Conservation (phyloP, 2,888 invertebrate species). For the Dendrolimus pini region DNA sequence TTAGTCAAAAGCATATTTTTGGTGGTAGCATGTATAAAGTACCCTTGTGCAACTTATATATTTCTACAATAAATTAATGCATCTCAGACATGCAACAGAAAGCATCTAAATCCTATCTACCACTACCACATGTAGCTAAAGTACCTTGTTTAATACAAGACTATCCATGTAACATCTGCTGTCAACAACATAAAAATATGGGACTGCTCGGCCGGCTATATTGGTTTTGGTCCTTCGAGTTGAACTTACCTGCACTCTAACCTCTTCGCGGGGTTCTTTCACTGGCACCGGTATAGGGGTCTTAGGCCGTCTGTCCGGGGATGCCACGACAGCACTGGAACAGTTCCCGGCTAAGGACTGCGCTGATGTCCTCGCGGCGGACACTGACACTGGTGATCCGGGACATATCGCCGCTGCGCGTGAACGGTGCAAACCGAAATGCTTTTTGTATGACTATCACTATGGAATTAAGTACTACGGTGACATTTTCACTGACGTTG, state of each 20-base stretch:
- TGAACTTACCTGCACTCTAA: constrained; percentile 24
- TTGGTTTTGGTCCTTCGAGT: constrained; percentile 19
- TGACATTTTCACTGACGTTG: too few species aligned
- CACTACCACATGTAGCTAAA: too few species aligned
- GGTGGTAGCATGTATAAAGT: too few species aligned
- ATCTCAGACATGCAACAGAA: too few species aligned
- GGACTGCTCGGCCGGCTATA: constrained; percentile 8
- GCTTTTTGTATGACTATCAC: too few species aligned
- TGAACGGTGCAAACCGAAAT: constrained; percentile 1
- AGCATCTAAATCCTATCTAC: too few species aligned
- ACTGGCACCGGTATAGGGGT: constrained; percentile 22
- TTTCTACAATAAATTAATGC: too few species aligned
- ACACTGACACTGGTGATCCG: constrained; percentile 45
- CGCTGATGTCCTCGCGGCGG: constrained; percentile 20
- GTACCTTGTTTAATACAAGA: too few species aligned
- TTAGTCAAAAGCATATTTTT: too few species aligned
- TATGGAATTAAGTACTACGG: too few species aligned
- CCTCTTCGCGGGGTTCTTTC: constrained; percentile 22
- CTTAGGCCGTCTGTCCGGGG: constrained; percentile 24
- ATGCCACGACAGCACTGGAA: constrained; percentile 19
- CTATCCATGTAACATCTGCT: too few species aligned
- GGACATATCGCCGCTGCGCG: constrained; percentile 50
- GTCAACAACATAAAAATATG: not conserved
- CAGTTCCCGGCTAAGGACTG: constrained; percentile 34
- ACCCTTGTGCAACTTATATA: too few species aligned